Evolutionary conservation across 2,113 vertebrate species (phyloP).

Genomic region (Dromiciops gliroides): DNA sequence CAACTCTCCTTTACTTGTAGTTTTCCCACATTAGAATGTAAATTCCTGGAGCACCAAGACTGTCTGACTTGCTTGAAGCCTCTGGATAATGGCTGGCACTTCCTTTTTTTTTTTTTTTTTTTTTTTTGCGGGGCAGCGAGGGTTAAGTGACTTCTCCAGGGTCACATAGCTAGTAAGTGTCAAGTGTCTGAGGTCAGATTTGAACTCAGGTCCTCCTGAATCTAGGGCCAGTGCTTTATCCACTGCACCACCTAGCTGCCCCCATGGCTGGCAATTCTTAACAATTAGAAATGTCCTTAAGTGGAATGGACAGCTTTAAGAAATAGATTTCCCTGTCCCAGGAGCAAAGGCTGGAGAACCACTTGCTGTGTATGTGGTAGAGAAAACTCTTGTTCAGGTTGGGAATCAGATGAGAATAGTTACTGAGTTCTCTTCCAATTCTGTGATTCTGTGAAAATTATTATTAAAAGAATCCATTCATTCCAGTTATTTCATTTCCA

Average conservation of each 20-base stretch:
- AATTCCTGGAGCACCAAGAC: background rate
- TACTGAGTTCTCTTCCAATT: background rate
- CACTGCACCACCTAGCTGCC: too few relatives aligned
- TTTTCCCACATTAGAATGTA: background rate
- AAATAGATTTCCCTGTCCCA: background rate
- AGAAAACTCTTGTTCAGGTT: background rate
- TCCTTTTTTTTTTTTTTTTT: too few relatives aligned
- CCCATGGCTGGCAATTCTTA: background rate
- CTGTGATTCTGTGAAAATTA: background rate
- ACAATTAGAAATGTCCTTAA: background rate
- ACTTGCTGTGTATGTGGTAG: background rate
- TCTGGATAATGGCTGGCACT: background rate
- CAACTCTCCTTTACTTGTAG: background rate
- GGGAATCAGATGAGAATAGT: background rate
- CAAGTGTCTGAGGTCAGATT: too few relatives aligned
- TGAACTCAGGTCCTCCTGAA: too few relatives aligned
- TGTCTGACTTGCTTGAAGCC: background rate
- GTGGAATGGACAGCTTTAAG: background rate
- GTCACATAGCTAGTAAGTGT: too few relatives aligned
- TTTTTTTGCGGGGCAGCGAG: too few relatives aligned
- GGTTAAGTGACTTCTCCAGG: too few relatives aligned
- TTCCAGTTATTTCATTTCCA: background rate
- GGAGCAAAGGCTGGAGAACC: background rate
- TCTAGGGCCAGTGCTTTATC: too few relatives aligned
- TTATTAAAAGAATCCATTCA: background rate